Evolutionary conservation across 1,140 invertebrate species (phyloP), one percentile per base, ranked within the genome.

Genomic region (Scaptomyza montana): DNA sequence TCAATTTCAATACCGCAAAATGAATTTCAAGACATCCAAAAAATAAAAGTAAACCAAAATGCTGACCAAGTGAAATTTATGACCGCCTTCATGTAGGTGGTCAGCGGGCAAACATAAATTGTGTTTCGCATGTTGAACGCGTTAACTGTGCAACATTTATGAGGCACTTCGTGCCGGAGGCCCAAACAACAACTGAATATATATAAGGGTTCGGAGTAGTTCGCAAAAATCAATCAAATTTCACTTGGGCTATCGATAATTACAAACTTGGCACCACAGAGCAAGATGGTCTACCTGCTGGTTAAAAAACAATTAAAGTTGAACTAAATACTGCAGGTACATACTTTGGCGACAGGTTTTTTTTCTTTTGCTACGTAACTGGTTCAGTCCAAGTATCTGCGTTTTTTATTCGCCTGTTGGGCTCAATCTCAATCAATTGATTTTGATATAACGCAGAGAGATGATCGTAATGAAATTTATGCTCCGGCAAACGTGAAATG

Each of bases 401-500:
- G 21, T 25, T 25, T 25, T n/a, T 39, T 39, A 39, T 39, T 39
- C 36, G 36, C 39, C 39, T 43, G 56, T 57, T 45, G 49, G 46
- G 41, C 74, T 69, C 63, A 53, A 60, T 72, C 69, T 53, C 75
- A 73, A 60, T 81, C 69, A 70, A 84, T 87, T 79, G 76, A 60
- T 77, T 66, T 64, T 47, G 70, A 65, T 76, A 79, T 62, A 72
- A 30, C 53, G 39, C 61, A 86, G 68, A 84, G 76, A 86, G 82
- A 89, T 89, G 86, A 85, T 82, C 80, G 78, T 80, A 89, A 89
- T 80, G 80, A 78, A 89, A 89, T 85, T 89, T 89, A 89, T 89
- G 85, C 68, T 21, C 39, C 16, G 47, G 25, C 56, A 75, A 54
- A 45, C 59, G 39, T 70, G 46, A 67, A 82, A 50, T 80, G 53